phyloP scores from a whole-genome alignment of 2,888 invertebrate species.

The Oxycera nigricornis region DNA sequence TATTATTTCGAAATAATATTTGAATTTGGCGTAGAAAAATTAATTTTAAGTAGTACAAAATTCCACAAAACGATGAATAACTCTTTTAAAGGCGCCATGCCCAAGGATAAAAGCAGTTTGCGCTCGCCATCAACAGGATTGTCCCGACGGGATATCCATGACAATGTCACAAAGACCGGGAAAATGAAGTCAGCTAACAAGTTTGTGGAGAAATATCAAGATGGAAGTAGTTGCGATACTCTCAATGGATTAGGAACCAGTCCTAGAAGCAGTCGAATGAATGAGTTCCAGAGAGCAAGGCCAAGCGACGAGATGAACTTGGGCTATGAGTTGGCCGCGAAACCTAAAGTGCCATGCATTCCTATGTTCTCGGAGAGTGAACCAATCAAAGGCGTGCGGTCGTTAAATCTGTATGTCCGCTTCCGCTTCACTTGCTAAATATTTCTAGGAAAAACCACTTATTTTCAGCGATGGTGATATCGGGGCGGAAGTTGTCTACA shows the following conservation, averaged over 20 bases:
- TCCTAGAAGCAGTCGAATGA: not conserved
- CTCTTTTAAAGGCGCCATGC: conserved; percentile 17
- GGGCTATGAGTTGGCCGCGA: conserved; percentile 13
- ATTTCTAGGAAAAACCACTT: not conserved
- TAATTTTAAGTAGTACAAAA: not conserved
- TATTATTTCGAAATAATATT: not conserved
- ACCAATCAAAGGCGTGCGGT: not conserved
- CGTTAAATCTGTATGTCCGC: not conserved
- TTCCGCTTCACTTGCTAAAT: not conserved
- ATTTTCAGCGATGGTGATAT: not conserved
- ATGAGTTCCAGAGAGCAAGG: not conserved
- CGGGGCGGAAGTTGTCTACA: conserved; percentile 8
- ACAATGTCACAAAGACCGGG: not conserved
- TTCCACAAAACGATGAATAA: conserved; percentile 7
- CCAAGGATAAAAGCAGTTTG: conserved; percentile 15
- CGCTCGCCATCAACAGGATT: not conserved
- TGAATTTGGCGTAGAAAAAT: conserved; percentile 5
- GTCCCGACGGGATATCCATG: not conserved
- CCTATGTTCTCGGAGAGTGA: conserved; percentile 4
- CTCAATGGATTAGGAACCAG: not conserved
- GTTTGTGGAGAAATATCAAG: not conserved
- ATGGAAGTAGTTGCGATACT: not conserved
- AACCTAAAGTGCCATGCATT: conserved; percentile 24
- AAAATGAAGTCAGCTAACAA: not conserved
- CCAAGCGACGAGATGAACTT: not conserved